Evolutionary conservation across 2,113 vertebrate species (phyloP), one percentile per base, ranked within the genome.

Genomic region (Mesembrinibis cayennensis): DNA sequence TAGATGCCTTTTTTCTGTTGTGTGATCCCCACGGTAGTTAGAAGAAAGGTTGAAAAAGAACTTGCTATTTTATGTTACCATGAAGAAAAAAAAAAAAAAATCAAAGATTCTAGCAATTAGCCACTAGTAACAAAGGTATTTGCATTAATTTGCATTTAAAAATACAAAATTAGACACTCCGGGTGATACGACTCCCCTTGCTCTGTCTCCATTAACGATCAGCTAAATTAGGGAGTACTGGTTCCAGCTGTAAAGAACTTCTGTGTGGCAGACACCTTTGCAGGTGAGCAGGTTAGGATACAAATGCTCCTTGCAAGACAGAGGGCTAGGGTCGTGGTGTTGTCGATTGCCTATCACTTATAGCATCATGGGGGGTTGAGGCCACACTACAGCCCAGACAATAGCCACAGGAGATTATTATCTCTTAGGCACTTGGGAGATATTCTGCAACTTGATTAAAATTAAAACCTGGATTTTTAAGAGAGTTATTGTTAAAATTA

Each of bases 281-380:
- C 27, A 69, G 30, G 32, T 34, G 34, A 42, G 77, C 20, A 42
- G 36, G 14, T 45, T 42, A 78, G 32, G 25, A 59, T 56, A 55
- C 23, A 87, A 72, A 56, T 2, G 16, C 30, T 66, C 30, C 56
- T 84, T 53, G 10, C 7, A 38, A 70, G n/a, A 80, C 20, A 63
- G 18, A 77, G 22, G 12, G 21, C 44, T 7, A 40, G 23, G 12
- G 30, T 12, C 69, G 22, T 2, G 10, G 13, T 61, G 55, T 6
- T 40, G 71, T 25, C 16, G 3, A n/a, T 2, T 21, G 47, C 59
- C 45, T 71, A 5, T 20, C 56, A 55, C 13, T 55, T 38, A 14
- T 0, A 71, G 14, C 55, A 74, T n/a, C 49, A 42, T 0, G 0
- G 26, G 8, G 17, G 7, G 12, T 42, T 53, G 27, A 44, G 27